Evolutionary conservation across 2,797 vertebrate species (phyloP).

Genomic region (Sebastolobus altivelis): DNA sequence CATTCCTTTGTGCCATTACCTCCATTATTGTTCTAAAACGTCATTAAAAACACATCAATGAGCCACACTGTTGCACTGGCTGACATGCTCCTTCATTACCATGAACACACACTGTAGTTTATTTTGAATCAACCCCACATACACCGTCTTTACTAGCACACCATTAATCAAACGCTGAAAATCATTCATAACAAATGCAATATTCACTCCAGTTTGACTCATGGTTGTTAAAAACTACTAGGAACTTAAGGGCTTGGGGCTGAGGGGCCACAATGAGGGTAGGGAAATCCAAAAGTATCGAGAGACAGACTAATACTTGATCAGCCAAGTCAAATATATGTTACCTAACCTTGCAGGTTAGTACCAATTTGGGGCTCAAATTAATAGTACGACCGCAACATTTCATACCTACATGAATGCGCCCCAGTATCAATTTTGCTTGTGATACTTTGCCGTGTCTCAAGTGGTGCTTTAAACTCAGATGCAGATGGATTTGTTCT

Average conservation of each 20-base stretch:
- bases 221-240: no score
- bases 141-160: not conserved
- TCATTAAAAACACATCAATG: not conserved
- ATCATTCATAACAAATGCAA: not conserved
- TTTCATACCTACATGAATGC: not conserved
- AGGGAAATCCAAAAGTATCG: no score
- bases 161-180: not conserved
- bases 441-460: slow-evolving; percentile 15
- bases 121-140: not conserved
- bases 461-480: slow-evolving; percentile 27
- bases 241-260: no score
- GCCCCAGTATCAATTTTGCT: not conserved
- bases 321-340: no score
- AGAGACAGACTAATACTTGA: no score
- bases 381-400: not conserved
- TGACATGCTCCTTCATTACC: not conserved
- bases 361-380: not conserved
- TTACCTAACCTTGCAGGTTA: no score
- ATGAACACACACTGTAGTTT: not conserved
- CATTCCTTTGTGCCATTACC: not conserved
- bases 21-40: not conserved
- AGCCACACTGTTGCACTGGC: not conserved
- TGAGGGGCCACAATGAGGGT: no score
- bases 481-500: slow-evolving; percentile 10
- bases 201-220: not conserved